Percentiles rank a stretch among this genome's conserved stretches.
These are phyloP conservation scores for Clarias pachynema DNA, from an alignment of 2,797 vertebrate species.

Conservation along the genomic window DNA sequence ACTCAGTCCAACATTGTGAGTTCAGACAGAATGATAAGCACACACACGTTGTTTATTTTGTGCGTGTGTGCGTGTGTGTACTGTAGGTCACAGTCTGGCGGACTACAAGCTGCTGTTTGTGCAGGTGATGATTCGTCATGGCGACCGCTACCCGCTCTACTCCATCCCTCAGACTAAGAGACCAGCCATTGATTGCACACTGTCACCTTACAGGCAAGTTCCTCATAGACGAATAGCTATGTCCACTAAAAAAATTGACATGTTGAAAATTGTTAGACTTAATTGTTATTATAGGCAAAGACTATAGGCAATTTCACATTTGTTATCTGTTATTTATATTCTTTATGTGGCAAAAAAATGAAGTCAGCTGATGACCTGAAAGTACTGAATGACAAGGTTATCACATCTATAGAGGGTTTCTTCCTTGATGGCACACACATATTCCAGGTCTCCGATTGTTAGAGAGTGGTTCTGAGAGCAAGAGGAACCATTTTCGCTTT, in stretches of 20 bases:
- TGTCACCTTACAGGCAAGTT: constrained; percentile 49
- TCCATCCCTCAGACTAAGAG: constrained; percentile 93
- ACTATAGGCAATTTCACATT: too few relatives aligned
- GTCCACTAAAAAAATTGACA: not conserved
- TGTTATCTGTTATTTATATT: too few relatives aligned
- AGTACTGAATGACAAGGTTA: too few relatives aligned
- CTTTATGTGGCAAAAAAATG: too few relatives aligned
- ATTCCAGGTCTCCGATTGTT: too few relatives aligned
- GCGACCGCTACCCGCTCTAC: constrained; percentile 94
- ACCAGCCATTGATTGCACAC: constrained; percentile 65
- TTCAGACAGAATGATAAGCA: not conserved
- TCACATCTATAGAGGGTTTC: too few relatives aligned
- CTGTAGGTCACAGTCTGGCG: constrained; percentile 92
- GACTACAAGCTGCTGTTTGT: constrained; percentile 92
- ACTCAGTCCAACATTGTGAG: not conserved
- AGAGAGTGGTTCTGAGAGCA: too few relatives aligned
- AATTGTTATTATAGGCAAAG: too few relatives aligned
- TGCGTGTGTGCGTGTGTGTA: constrained; percentile 12
- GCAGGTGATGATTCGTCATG: constrained; percentile 95
- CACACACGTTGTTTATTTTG: not conserved
- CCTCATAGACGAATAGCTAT: not conserved
- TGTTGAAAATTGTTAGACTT: not conserved
- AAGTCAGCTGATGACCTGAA: too few relatives aligned
- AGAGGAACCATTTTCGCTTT: not conserved
- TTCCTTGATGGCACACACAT: too few relatives aligned